A percentile compares a stretch with the other conserved stretches of the same genome.
Conservation (phyloP, 2,888 invertebrate genomes). For the Frankliniella intonsa region DNA sequence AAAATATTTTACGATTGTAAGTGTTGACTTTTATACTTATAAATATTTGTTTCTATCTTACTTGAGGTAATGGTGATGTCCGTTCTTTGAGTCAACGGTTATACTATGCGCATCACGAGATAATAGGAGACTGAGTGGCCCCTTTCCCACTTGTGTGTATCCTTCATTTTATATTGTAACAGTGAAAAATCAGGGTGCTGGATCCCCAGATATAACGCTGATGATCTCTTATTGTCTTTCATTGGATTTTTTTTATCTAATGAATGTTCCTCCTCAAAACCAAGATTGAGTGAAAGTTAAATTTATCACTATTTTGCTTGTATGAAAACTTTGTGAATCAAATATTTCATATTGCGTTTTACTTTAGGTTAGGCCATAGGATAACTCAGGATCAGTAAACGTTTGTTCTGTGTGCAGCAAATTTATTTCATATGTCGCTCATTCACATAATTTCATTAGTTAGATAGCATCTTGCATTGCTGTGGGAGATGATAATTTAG, state of each 20-base stretch:
- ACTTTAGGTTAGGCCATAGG: background rate
- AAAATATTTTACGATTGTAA: slow-evolving; percentile 4
- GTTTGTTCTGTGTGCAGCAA: background rate
- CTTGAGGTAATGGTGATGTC: background rate
- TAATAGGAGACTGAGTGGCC: slow-evolving; percentile 24
- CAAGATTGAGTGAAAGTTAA: background rate
- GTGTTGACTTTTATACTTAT: background rate
- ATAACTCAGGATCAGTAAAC: background rate
- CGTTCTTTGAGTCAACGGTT: background rate
- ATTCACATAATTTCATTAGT: background rate
- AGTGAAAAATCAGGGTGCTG: background rate
- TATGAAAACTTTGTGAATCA: background rate
- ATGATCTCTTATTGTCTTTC: background rate
- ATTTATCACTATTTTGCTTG: background rate
- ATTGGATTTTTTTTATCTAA: background rate
- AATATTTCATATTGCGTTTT: background rate
- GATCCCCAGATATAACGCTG: background rate
- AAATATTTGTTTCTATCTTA: background rate
- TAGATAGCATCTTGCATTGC: background rate
- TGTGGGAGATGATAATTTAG: background rate
- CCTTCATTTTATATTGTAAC: slow-evolving; percentile 3
- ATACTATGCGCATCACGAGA: slow-evolving; percentile 7
- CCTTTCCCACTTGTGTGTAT: background rate
- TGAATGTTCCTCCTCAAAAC: background rate
- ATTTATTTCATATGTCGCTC: background rate